A percentile compares a stretch with the other conserved stretches of the same genome.
Conservation (phyloP, 2,888 invertebrate genomes). For the Acleris laterana region DNA sequence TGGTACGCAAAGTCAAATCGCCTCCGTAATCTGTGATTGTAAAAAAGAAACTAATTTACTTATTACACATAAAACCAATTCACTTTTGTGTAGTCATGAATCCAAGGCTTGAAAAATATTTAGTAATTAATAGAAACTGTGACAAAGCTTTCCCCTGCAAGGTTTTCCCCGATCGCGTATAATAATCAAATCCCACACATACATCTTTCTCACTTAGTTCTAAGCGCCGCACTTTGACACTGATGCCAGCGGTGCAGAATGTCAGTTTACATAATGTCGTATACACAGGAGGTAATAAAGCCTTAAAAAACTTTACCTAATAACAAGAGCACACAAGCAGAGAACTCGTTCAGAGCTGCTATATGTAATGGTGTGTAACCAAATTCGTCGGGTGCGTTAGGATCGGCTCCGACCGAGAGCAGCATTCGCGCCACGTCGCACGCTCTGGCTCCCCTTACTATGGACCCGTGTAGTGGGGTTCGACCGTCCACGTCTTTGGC, state of each 20-base stretch:
- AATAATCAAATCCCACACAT: constrained; percentile 6
- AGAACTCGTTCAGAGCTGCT: constrained; percentile 93
- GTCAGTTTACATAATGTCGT: no score
- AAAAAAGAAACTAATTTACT: background rate
- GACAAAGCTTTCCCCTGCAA: no score
- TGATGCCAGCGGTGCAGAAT: no score
- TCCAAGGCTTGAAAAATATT: no score
- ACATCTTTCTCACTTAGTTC: no score
- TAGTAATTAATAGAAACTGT: no score
- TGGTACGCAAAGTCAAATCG: constrained; percentile 91
- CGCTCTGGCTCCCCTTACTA: constrained; percentile 89
- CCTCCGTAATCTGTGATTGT: constrained; percentile 87
- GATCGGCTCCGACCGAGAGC: constrained; percentile 87
- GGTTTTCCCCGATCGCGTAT: no score
- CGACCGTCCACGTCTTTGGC: constrained; percentile 89
- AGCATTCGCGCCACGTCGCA: constrained; percentile 88
- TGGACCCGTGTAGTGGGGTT: constrained; percentile 91
- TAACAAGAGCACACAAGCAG: constrained; percentile 89
- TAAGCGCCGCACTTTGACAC: no score
- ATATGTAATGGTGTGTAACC: constrained; percentile 94
- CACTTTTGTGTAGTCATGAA: no score
- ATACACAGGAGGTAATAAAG: background rate
- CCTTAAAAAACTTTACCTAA: constrained; percentile 69
- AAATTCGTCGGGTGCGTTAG: constrained; percentile 90
- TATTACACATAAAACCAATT: no score